phyloP scores from a whole-genome alignment of 2,888 invertebrate genomes.

The Fabriciana adippe region DNA sequence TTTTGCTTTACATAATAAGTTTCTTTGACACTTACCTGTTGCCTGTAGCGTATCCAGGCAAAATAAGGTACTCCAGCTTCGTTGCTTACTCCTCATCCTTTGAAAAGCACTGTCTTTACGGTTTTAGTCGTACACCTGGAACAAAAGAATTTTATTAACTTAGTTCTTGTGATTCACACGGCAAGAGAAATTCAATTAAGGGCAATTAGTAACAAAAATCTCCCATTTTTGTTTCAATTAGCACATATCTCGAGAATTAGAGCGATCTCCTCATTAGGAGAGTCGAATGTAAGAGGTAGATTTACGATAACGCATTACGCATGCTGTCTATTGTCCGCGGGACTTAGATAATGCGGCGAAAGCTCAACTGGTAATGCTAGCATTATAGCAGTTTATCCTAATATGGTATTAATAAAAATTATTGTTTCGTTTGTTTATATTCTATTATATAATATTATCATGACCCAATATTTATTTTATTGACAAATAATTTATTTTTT shows the following conservation, averaged over 20 bases:
- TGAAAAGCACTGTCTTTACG: constrained; percentile 57
- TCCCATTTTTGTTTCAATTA: constrained; percentile 63
- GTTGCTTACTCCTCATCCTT: constrained; percentile 80
- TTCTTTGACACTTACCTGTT: constrained; percentile 58
- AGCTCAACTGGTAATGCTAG: constrained; percentile 60
- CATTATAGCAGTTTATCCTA: constrained; percentile 58
- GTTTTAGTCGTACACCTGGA: constrained; percentile 33
- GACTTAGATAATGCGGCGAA: constrained; percentile 67
- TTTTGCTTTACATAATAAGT: neutral
- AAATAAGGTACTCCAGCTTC: constrained; percentile 68
- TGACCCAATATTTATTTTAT: too few relatives aligned
- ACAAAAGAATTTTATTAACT: constrained; percentile 21
- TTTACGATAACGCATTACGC: constrained; percentile 79
- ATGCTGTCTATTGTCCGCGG: constrained; percentile 77
- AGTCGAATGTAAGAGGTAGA: constrained; percentile 74
- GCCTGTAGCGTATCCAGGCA: constrained; percentile 64
- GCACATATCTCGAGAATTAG: constrained; percentile 65
- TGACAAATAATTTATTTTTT: too few relatives aligned
- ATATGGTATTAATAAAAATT: constrained; percentile 27
- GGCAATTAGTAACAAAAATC: constrained; percentile 59
- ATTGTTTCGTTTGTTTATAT: constrained; percentile 1
- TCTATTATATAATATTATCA: too few relatives aligned
- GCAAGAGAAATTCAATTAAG: constrained; percentile 53
- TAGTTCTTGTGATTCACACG: constrained; percentile 30
- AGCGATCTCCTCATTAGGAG: constrained; percentile 76